Percentiles rank a stretch among this genome's conserved stretches.
These are phyloP conservation scores for Bergia sp. DNA, from an alignment of 92 coral and sea anemone genomes.

Conservation along the genomic window DNA sequence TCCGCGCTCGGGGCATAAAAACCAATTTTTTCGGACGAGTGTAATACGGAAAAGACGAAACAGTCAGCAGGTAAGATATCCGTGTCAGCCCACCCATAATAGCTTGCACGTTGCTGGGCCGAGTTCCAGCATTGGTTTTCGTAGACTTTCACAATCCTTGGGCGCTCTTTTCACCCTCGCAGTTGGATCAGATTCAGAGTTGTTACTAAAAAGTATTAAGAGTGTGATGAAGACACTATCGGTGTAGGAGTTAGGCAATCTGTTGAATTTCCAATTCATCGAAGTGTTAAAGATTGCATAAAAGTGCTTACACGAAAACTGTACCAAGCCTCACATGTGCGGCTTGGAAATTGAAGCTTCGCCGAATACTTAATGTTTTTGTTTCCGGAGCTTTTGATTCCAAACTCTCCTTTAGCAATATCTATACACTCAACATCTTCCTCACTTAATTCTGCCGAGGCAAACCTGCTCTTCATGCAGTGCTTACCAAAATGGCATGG, in stretches of 20 bases:
- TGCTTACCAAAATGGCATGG: slow-evolving; percentile 52
- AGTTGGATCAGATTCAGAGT: too few relatives aligned
- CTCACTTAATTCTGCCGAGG: slow-evolving; percentile 39
- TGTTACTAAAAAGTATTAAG: too few relatives aligned
- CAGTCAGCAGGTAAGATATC: too few relatives aligned
- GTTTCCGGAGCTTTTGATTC: background rate
- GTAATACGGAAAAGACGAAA: too few relatives aligned
- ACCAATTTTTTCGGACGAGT: too few relatives aligned
- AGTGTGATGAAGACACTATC: slow-evolving; percentile 55
- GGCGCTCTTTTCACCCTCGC: too few relatives aligned
- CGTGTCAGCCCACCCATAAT: too few relatives aligned
- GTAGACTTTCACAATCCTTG: too few relatives aligned
- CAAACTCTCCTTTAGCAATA: background rate
- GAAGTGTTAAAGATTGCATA: slow-evolving; percentile 45
- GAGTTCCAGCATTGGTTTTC: too few relatives aligned
- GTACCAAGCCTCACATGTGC: slow-evolving; percentile 66
- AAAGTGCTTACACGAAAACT: slow-evolving; percentile 66
- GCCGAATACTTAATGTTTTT: background rate
- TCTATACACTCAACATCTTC: slow-evolving; percentile 32
- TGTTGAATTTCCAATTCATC: slow-evolving; percentile 51
- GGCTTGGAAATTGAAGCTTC: slow-evolving; percentile 42
- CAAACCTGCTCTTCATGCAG: slow-evolving; percentile 46
- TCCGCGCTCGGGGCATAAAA: too few relatives aligned
- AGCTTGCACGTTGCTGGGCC: too few relatives aligned
- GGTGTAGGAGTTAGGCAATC: slow-evolving; percentile 40